phyloP scores from a whole-genome alignment of 2,797 vertebrate genomes.

The Mormyrops boulengeri region DNA sequence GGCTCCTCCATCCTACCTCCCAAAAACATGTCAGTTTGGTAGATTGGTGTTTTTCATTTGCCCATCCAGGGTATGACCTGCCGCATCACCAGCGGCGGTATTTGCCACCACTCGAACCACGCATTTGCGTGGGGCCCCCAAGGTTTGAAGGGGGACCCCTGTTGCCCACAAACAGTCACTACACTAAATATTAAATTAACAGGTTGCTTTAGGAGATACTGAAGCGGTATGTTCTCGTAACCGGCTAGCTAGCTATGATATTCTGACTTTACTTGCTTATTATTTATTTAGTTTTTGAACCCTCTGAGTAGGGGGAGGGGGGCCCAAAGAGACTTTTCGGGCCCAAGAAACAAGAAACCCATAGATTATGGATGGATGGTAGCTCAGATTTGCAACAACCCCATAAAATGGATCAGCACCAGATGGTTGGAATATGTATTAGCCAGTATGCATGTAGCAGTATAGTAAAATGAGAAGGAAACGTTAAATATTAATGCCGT shows the following conservation, averaged over 20 bases:
- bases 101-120: neutral
- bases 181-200: neutral
- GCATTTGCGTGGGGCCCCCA: too few species aligned
- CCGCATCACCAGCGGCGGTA: neutral
- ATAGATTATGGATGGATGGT: neutral
- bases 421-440: neutral
- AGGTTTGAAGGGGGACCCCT: too few species aligned
- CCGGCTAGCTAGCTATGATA: neutral
- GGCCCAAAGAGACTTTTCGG: neutral
- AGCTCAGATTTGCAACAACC: neutral
- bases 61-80: neutral
- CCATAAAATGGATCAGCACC: neutral
- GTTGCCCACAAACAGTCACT: neutral
- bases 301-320: neutral
- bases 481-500: neutral
- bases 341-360: neutral
- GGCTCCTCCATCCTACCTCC: neutral
- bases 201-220: neutral
- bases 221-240: neutral
- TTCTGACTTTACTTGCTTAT: neutral
- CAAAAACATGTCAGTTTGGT: neutral
- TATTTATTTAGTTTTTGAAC: neutral
- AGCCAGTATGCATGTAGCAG: neutral
- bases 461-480: neutral
- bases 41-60: neutral